Evolutionary conservation across 2,888 invertebrate species (phyloP), one percentile per base, ranked within the genome.

Genomic region (Eulithis testata): DNA sequence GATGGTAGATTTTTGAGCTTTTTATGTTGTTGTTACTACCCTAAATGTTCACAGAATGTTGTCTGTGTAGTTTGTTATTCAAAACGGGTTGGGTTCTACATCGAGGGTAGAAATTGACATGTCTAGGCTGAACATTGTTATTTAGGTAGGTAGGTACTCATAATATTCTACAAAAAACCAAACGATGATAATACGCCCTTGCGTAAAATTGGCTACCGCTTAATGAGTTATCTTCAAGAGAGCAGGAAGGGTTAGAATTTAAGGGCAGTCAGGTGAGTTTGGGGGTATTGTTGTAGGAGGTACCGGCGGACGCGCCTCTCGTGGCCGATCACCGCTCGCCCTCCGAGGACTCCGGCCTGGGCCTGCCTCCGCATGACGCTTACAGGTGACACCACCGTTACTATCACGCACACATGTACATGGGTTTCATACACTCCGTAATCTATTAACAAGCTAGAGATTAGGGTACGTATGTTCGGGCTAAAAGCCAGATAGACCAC

Each of bases 301-400:
- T 88, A 87, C 90, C 91, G 82, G 89, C 88, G 84, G 91, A 89
- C 88, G 94, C 86, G 87, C 91, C 92, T 86, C 95, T 93, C 92
- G 94, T 84, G 89, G 95, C 95, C 87, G 95, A 95, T 87, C 95
- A 95, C 93, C 95, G 96, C 87, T 97, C 97, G 84, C 97, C 98
- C 79, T 97, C 97, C 89, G 98, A 98, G 94, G 98, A 98, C 95
- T 98, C 98, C 91, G 98, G 98, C 87, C 96, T 98, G 89, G 98
- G 98, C 90, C 95, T 97, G 93, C 97, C 96, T 88, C 94, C 95
- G 88, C 94, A 95, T 83, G 96, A 96, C 91, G 94, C 95, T 86
- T 94, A 94, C 94, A 95, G 96, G 96, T 96, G 90, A 89, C 83
- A 77, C 78, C 78, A 79, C 76, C 75, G 77, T 79, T 78, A 81